Evolutionary conservation across 2,888 invertebrate species (phyloP), one percentile per base, ranked within the genome.

Genomic region (Trichogramma evanescens): DNA sequence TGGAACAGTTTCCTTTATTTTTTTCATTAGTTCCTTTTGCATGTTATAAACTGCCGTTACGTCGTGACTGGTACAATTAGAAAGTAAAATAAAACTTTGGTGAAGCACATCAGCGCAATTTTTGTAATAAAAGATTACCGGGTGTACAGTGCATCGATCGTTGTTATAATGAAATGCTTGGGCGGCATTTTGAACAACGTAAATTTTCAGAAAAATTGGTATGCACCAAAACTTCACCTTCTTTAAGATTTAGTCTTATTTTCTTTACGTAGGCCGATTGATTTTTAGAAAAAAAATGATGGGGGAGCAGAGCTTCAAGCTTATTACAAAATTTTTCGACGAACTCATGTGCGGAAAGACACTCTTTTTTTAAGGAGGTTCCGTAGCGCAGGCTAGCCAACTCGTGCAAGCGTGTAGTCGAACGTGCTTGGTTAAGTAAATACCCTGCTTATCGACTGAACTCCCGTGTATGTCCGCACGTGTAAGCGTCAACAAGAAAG

Each of bases 111-210:
- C 41, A 26, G 54, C 41, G 5, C 44, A 54, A 4, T 53, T 43
- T 59, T 50, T 61, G 46, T 62, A 66, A 56, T 66, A 65, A 42
- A 60, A 52, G 8, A 65, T 59, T 9, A 58, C 56, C 13, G 66
- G 48, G 54, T 56, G 52, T 48, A 68, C 43, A 63, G n/a, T 64
- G 6, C 61, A 58, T 52, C 64, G 63, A 46, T 61, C 55, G 39
- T 65, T 65, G 26, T 63, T 64, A 8, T 54, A 65, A 56, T 66
- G 66, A 44, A 66, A 66, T 7, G 54, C 50, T 48, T 58, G 64
- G 7, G 63, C 62, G 6, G 66, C 63, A 57, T 65, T 62, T 51
- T 57, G 61, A 39, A 42, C 54, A 43, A 54, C 44, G 53, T 13
- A 13, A 13, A 13, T 13, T 13, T 13, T 13, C 13, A 13, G 13